phyloP scores from a whole-genome alignment of 2,888 invertebrate species.

The Trisateles emortualis region DNA sequence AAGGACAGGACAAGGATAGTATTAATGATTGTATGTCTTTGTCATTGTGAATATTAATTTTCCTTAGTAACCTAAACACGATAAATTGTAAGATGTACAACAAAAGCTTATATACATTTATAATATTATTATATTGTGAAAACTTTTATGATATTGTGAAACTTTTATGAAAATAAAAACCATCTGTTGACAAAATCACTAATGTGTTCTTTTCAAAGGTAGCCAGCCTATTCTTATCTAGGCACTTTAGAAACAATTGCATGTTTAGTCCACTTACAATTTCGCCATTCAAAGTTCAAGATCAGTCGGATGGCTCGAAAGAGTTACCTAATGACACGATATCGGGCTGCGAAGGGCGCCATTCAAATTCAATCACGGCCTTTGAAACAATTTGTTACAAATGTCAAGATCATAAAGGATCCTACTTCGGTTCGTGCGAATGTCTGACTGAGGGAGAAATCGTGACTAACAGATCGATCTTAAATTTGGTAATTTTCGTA shows the following conservation, averaged over 20 bases:
- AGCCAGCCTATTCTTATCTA: background rate
- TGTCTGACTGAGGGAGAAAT: constrained; percentile 39
- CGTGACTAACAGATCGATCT: constrained; percentile 45
- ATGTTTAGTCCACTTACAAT: constrained; percentile 17
- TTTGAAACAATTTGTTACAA: constrained; percentile 62
- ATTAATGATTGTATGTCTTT: background rate
- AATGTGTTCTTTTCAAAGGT: background rate
- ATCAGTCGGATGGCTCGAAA: constrained; percentile 40
- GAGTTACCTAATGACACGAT: constrained; percentile 50
- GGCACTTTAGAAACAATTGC: constrained; percentile 10
- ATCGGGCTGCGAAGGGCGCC: constrained; percentile 45
- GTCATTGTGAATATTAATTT: background rate
- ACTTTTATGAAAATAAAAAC: background rate
- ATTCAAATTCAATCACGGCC: constrained; percentile 60
- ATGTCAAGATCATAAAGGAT: constrained; percentile 66
- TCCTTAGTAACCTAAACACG: background rate
- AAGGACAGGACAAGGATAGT: background rate
- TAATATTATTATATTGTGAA: too few species aligned
- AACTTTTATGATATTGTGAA: too few species aligned
- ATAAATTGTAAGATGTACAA: background rate
- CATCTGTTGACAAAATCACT: background rate
- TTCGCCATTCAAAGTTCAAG: constrained; percentile 45
- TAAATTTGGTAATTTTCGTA: constrained; percentile 35
- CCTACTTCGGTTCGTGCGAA: constrained; percentile 43
- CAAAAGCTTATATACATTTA: background rate